Conservation (phyloP, 1,140 invertebrate genomes). For the Heliconius congener region DNA sequence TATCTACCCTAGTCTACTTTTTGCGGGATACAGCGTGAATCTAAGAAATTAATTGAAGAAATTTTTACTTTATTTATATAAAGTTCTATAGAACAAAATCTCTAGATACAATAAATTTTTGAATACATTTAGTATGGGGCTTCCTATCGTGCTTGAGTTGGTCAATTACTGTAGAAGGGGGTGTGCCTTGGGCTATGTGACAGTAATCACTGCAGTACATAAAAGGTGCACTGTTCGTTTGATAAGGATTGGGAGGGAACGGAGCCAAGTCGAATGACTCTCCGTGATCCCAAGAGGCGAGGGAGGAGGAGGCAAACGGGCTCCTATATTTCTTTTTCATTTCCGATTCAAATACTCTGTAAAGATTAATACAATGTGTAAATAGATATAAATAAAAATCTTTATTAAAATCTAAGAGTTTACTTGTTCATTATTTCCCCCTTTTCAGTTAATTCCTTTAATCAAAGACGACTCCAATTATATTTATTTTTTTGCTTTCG, state of each 20-base stretch:
- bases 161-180: conserved; percentile 62
- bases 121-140: conserved; percentile 48
- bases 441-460: no score
- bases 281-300: conserved; percentile 62
- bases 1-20: no score
- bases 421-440: no score
- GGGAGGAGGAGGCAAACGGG: conserved; percentile 55
- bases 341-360: conserved; percentile 69
- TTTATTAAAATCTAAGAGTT: no score
- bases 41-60: no score
- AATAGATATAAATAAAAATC: no score
- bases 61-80: neutral
- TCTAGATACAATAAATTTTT: conserved; percentile 60
- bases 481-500: no score
- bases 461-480: no score
- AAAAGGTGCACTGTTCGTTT: conserved; percentile 69
- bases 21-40: no score
- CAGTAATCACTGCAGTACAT: conserved; percentile 78
- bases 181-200: conserved; percentile 64
- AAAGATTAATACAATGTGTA: conserved; percentile 7
- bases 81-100: conserved; percentile 44
- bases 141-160: conserved; percentile 50
- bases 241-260: conserved; percentile 65
- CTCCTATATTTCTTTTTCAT: conserved; percentile 61
- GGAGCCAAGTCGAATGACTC: conserved; percentile 62